Base-by-base conservation (phyloP, 2,797 vertebrate species). In the Spea hammondii region DNA sequence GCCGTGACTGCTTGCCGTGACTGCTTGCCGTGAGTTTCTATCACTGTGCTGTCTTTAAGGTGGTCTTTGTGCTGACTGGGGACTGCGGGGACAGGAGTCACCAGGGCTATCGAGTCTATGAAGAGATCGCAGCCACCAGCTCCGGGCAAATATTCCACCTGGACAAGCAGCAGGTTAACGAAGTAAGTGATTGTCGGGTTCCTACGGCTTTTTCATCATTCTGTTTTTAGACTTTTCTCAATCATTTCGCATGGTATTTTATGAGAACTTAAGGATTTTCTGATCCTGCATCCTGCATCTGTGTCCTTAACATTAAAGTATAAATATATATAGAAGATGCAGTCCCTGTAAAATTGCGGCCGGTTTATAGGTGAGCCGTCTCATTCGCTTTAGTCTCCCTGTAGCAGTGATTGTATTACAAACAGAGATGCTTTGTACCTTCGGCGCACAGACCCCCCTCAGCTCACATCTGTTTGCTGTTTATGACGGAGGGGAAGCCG, bases 101-200 rank as follows among this genome's bases (percentile, higher is more conserved):
- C 79, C 96, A 95, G 0, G 97, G 97, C 68, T 98, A 99, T 89
- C 92, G 90, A 14, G 96, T 89, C 0, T 99, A 96, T 0, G 96
- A 99, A 88, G 96, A 97, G 88, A 95, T 99, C 0, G 97, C 97
- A 0, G 95, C 96, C 83, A 93, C 93, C 79, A 98, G 96, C 84
- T 98, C 97, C 0, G 97, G 97, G 67, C 97, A 99, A 83, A 96
- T 99, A 84, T 98, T 99, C 87, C 97, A 99, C 89, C 86, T 99
- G 91, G 96, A 96, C 90, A 99, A 98, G 88, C 95, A 96, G 88
- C 96, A 97, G 85, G 97, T 98, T 88, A 93, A 96, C 0, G 96
- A 99, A 96, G 97, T 98, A 85, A 94, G 93, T 14, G 0, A 7
- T 45, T 49, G 45, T 3, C 32, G 32, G 32, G 32, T 32, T 32